Evolutionary conservation across 1,140 invertebrate genomes (phyloP), one percentile per base, ranked within the genome.

Genomic region (Cydia fagiglandana): DNA sequence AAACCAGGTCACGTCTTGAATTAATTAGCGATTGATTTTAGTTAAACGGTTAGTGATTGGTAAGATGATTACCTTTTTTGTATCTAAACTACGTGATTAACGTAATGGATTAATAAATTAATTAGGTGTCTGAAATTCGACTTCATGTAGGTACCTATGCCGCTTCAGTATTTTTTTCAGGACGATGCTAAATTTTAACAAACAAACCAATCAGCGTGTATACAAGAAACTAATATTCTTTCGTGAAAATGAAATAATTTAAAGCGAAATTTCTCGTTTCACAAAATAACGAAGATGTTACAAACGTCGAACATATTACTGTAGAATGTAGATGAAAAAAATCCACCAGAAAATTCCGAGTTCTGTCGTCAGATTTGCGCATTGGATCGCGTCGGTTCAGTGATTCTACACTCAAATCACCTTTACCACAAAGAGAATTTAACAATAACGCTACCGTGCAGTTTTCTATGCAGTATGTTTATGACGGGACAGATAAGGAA

Each of bases 291-390:
- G 53, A 56, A 56, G 17, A 17, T 56, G 5, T 17, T 9, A 56
- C 17, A 56, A 56, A 56, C n/a, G 20, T 56, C 7, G 20, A 20
- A 61, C 50, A 53, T 12, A 20, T 56, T 56, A n/a, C 7, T n/a
- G n/a, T n/a, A n/a, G n/a, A n/a, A n/a, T 24, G 20, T 74, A 64
- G 50, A 78, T 77, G 76, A 80, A 78, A 80, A 80, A 76, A 78
- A 75, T 78, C 79, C 78, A 56, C 78, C 82, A 74, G 84, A 80
- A 80, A 82, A 75, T 75, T 83, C 82, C 75, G 76, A 78, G 76
- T 74, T 78, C 78, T 75, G 80, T 84, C 78, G 77, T 79, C 82
- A 84, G 86, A 84, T 88, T 88, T 92, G 90, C 90, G 90, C 90
- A 92, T 88, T 84, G 84, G 84, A 76, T 79, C 81, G 86, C 86